A percentile compares a stretch with the other conserved stretches of the same genome.
These are phyloP conservation scores for Ephestia elutella DNA, from an alignment of 1,140 invertebrate species.

Conservation along the genomic window DNA sequence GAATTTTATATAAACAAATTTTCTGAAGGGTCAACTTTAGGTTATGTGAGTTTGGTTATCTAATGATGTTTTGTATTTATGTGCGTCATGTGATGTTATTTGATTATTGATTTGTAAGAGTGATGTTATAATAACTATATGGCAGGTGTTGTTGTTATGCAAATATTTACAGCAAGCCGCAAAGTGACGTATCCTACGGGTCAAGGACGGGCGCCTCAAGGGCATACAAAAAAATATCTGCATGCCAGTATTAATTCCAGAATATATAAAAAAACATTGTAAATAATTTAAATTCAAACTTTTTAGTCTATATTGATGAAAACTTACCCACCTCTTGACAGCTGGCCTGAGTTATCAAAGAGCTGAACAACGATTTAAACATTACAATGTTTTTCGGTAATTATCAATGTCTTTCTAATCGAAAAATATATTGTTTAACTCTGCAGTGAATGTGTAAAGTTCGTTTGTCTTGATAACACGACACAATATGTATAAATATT, in stretches of 20 bases:
- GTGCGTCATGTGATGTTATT: neutral
- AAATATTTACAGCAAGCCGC: constrained; percentile 20
- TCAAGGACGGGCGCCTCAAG: constrained; percentile 64
- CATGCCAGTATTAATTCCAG: neutral
- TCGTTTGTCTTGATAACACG: constrained; percentile 60
- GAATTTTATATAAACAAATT: neutral
- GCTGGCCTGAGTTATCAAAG: constrained; percentile 70
- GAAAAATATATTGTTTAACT: constrained; percentile 52
- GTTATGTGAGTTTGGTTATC: constrained; percentile 52
- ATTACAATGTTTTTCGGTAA: constrained; percentile 69
- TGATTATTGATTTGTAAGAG: too few relatives aligned
- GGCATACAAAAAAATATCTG: constrained; percentile 23
- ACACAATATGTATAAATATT: constrained; percentile 66
- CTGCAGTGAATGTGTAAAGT: constrained; percentile 42
- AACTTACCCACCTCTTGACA: constrained; percentile 80
- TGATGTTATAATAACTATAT: too few relatives aligned
- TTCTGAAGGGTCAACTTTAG: constrained; percentile 48
- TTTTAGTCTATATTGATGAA: constrained; percentile 31
- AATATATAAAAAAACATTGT: neutral
- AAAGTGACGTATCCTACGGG: constrained; percentile 41
- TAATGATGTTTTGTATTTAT: constrained; percentile 32
- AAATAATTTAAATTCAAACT: constrained; percentile 8
- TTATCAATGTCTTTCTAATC: constrained; percentile 38
- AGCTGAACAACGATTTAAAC: constrained; percentile 68
- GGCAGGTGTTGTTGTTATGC: constrained; percentile 14